A percentile compares a stretch with the other conserved stretches of the same genome.
These are phyloP conservation scores for Leucoraja erinaceus DNA, from an alignment of 2,113 vertebrate species.

Conservation along the genomic window DNA sequence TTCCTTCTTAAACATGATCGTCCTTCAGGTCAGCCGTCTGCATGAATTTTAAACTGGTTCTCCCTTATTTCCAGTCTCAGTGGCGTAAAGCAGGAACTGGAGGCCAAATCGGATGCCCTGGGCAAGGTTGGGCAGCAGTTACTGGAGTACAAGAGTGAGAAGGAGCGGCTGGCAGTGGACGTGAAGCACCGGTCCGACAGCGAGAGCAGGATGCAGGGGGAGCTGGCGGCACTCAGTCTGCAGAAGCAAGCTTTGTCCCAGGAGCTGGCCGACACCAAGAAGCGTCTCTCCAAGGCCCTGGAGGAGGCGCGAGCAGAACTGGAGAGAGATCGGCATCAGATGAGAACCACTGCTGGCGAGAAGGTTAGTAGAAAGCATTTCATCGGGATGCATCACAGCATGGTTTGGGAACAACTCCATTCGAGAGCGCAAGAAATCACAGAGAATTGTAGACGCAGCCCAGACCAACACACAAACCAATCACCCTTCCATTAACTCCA, in stretches of 20 bases:
- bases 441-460: too few relatives aligned
- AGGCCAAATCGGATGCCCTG: constrained; percentile 69
- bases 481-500: too few relatives aligned
- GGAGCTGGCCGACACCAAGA: constrained; percentile 67
- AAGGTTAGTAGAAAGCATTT: constrained; percentile 62
- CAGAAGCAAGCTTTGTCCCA: constrained; percentile 68
- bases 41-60: not conserved
- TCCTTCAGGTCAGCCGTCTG: too few relatives aligned
- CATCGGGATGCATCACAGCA: too few relatives aligned
- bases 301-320: constrained; percentile 68
- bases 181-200: constrained; percentile 43
- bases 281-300: constrained; percentile 66
- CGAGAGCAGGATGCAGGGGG: constrained; percentile 53
- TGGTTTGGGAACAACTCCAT: too few relatives aligned
- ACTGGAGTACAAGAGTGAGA: constrained; percentile 63
- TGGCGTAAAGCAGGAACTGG: constrained; percentile 66
- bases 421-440: too few relatives aligned
- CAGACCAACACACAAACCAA: too few relatives aligned
- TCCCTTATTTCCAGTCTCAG: constrained; percentile 54
- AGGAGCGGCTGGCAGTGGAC: constrained; percentile 67
- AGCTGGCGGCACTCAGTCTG: constrained; percentile 63
- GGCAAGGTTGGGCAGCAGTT: constrained; percentile 63
- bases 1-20: too few relatives aligned
- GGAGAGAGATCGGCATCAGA: constrained; percentile 76
- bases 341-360: constrained; percentile 64